Conservation (phyloP, 30 jellyfish, hydroid and myxozoan species). For the Clytia hemisphaerica region DNA sequence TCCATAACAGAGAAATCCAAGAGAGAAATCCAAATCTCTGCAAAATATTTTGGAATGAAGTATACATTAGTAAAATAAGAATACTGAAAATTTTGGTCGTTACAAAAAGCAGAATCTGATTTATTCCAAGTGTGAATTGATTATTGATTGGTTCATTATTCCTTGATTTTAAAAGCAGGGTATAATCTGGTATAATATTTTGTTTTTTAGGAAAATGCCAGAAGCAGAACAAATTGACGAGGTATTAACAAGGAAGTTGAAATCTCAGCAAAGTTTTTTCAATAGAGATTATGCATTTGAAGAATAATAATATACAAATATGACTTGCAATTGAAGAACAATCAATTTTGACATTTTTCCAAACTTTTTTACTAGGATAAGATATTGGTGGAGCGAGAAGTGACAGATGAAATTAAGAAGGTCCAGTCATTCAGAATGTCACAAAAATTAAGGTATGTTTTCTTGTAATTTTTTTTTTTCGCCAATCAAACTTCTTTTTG, state of each 20-base stretch:
- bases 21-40: too few relatives aligned
- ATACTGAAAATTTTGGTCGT: too few relatives aligned
- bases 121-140: too few relatives aligned
- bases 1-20: too few relatives aligned
- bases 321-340: too few relatives aligned
- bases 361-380: conserved; percentile 23
- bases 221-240: conserved; percentile 47
- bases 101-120: too few relatives aligned
- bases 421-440: conserved; percentile 3
- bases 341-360: too few relatives aligned
- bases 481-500: too few relatives aligned
- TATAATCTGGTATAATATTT: background rate
- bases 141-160: too few relatives aligned
- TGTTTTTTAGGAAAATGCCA: conserved; percentile 31
- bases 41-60: too few relatives aligned
- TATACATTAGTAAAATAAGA: too few relatives aligned
- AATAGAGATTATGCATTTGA: background rate
- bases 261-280: background rate
- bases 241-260: conserved; percentile 9
- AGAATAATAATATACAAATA: background rate
- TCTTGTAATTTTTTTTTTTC: too few relatives aligned
- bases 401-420: conserved; percentile 62
- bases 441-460: conserved; percentile 6
- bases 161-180: background rate
- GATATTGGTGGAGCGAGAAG: conserved; percentile 37